A percentile compares a stretch with the other conserved stretches of the same genome.
phyloP scores from a whole-genome alignment of 2,113 vertebrate species.

The Talpa occidentalis region DNA sequence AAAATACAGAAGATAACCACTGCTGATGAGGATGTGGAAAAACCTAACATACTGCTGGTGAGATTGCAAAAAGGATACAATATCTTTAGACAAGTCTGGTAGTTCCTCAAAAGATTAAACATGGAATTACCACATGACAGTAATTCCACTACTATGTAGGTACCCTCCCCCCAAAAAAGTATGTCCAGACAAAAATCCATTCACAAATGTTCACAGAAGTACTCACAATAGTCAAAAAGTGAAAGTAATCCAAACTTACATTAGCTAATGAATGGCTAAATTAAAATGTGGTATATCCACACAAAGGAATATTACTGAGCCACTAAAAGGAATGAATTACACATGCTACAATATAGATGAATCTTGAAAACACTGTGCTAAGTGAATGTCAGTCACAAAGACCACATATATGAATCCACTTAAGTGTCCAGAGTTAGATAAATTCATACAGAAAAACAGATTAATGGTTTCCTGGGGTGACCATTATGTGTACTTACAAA shows the following conservation, averaged over 20 bases:
- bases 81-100: background rate
- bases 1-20: constrained; percentile 6
- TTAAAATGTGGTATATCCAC: background rate
- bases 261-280: background rate
- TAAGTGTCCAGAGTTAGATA: background rate
- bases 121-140: background rate
- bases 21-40: background rate
- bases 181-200: background rate
- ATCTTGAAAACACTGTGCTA: constrained; percentile 1
- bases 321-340: constrained; percentile 3
- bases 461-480: background rate
- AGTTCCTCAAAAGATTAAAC: constrained; percentile 31
- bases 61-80: background rate
- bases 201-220: background rate
- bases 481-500: background rate
- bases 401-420: background rate
- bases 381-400: background rate
- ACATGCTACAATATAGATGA: background rate
- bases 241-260: background rate
- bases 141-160: background rate
- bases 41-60: background rate
- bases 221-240: background rate
- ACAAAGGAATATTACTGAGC: background rate
- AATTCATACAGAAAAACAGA: constrained; percentile 41
- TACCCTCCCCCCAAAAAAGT: background rate